These are phyloP conservation scores for Torymus aiolomorphi DNA, from an alignment of 2,888 invertebrate species.

Conservation along the genomic window DNA sequence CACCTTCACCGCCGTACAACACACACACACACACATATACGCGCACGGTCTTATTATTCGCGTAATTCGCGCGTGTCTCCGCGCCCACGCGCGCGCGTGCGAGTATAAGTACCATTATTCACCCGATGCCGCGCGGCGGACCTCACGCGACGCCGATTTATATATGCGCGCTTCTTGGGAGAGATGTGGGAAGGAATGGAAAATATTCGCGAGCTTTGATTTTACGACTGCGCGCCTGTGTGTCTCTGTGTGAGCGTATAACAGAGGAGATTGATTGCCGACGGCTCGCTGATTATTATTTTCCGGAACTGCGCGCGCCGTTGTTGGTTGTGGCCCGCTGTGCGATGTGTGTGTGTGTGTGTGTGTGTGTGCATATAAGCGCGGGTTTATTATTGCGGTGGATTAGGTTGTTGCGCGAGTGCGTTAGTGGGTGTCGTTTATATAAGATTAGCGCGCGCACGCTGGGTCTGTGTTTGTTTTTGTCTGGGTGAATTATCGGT, in stretches of 20 bases:
- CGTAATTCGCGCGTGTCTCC: conserved; percentile 31
- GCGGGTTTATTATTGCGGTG: background rate
- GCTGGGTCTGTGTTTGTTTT: no score
- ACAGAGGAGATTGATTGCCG: conserved; percentile 12
- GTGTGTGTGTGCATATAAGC: background rate
- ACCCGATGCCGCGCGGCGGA: conserved; percentile 11
- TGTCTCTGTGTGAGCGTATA: no score
- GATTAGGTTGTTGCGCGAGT: no score
- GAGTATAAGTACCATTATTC: conserved; percentile 38
- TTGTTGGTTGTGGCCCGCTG: background rate
- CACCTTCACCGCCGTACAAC: background rate
- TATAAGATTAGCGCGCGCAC: no score
- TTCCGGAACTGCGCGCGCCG: conserved; percentile 26
- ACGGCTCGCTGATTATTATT: conserved; percentile 30
- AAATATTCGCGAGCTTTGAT: conserved; percentile 21
- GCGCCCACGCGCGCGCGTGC: conserved; percentile 15
- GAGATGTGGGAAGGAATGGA: background rate
- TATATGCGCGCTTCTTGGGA: background rate
- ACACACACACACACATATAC: no score
- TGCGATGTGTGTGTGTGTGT: background rate
- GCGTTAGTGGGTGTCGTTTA: no score
- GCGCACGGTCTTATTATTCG: background rate
- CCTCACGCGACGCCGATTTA: conserved; percentile 46
- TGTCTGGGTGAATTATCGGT: no score
- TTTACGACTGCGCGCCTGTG: background rate